These are phyloP conservation scores for Dendroctonus ponderosae DNA, from an alignment of 1,140 invertebrate genomes.

Conservation along the genomic window DNA sequence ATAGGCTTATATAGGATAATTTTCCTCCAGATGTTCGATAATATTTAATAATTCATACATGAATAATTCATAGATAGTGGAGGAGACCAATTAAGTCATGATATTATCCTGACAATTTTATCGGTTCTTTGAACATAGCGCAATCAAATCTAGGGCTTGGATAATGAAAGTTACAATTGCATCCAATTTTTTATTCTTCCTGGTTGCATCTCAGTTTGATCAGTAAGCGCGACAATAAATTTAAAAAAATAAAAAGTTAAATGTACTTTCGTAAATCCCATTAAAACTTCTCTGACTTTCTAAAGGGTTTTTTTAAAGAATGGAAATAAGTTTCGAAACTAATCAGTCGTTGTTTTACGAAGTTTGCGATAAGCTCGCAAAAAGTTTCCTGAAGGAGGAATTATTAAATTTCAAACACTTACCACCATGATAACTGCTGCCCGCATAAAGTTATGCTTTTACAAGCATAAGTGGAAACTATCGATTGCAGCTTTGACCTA, in stretches of 20 bases:
- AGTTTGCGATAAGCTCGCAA: background rate
- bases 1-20: background rate
- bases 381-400: background rate
- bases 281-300: background rate
- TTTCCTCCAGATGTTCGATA: constrained; percentile 6
- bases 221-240: background rate
- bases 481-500: constrained; percentile 24
- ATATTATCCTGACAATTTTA: too few species aligned
- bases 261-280: background rate
- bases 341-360: background rate
- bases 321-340: background rate
- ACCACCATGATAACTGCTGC: background rate
- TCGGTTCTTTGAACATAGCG: too few species aligned
- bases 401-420: background rate
- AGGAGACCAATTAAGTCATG: too few species aligned
- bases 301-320: background rate
- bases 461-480: constrained; percentile 26
- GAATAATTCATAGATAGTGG: too few species aligned
- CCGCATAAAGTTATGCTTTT: too few species aligned
- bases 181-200: too few species aligned
- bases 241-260: background rate
- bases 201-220: too few species aligned
- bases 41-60: constrained; percentile 2
- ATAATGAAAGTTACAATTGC: too few species aligned
- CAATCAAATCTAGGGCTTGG: too few species aligned